These are phyloP conservation scores for Nothobranchius furzeri DNA, from an alignment of 2,113 vertebrate genomes.

Conservation along the genomic window DNA sequence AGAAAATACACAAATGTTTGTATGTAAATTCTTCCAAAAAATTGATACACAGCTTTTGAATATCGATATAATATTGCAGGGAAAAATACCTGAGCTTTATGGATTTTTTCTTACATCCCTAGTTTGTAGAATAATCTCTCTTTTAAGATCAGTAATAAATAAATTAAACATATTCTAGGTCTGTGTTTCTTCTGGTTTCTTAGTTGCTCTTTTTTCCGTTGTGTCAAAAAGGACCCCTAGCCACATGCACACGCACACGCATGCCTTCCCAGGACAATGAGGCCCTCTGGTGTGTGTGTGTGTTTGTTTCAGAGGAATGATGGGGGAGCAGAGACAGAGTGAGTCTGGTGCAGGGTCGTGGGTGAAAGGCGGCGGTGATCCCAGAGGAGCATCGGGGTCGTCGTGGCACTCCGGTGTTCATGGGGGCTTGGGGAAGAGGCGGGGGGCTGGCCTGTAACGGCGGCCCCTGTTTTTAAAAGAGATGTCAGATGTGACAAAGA, in stretches of 20 bases:
- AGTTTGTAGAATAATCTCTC: too few relatives aligned
- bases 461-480: conserved; percentile 78
- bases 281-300: conserved; percentile 56
- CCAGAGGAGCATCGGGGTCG: conserved; percentile 67
- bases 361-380: conserved; percentile 68
- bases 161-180: conserved; percentile 8
- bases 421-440: conserved; percentile 7
- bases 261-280: conserved; percentile 57
- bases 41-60: too few relatives aligned
- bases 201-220: conserved; percentile 58
- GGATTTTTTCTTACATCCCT: too few relatives aligned
- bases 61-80: too few relatives aligned
- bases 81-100: too few relatives aligned
- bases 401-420: conserved; percentile 53
- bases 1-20: too few relatives aligned
- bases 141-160: background rate
- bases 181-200: conserved; percentile 17
- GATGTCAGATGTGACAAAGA: conserved; percentile 82
- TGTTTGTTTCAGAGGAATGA: conserved; percentile 37
- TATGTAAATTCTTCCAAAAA: too few relatives aligned
- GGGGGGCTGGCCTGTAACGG: conserved; percentile 61
- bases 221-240: conserved; percentile 45
- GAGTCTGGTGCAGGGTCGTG: conserved; percentile 59
- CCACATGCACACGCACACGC: background rate
- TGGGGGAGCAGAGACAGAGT: conserved; percentile 43